These are phyloP conservation scores for Connochaetes taurinus DNA, from an alignment of 2,113 vertebrate species.

Conservation along the genomic window DNA sequence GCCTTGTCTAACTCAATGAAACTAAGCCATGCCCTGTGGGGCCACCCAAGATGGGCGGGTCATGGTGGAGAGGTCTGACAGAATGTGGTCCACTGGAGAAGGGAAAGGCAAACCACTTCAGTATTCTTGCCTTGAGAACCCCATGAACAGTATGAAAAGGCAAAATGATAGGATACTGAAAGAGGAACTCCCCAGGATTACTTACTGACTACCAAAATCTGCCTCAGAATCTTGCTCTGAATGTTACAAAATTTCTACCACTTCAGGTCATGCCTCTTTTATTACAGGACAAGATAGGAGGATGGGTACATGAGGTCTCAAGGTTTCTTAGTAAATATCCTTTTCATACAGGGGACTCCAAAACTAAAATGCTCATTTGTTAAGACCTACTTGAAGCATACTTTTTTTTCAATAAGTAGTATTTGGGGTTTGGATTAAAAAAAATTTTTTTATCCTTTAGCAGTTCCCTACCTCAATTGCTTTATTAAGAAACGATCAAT, in stretches of 20 bases:
- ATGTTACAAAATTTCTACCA: not conserved
- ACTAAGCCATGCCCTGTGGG: no score
- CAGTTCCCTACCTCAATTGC: constrained; percentile 58
- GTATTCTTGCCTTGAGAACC: no score
- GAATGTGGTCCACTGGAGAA: no score
- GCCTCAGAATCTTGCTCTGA: not conserved
- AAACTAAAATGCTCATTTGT: constrained; percentile 67
- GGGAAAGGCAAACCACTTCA: no score
- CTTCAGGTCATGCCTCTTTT: not conserved
- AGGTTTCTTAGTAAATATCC: constrained; percentile 45
- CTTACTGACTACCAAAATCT: not conserved
- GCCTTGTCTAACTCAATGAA: no score
- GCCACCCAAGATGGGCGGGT: no score
- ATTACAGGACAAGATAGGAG: not conserved
- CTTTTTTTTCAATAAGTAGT: constrained; percentile 35
- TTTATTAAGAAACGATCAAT: constrained; percentile 62
- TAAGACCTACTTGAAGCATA: constrained; percentile 52
- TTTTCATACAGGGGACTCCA: constrained; percentile 49
- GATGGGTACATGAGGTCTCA: not conserved
- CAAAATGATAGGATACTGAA: no score
- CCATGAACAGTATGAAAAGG: no score
- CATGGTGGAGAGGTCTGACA: no score
- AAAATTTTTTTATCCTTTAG: constrained; percentile 22
- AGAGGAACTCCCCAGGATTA: no score
- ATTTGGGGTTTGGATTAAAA: not conserved